These are phyloP conservation scores for Silurus meridionalis DNA, from an alignment of 2,113 vertebrate genomes.

Conservation along the genomic window DNA sequence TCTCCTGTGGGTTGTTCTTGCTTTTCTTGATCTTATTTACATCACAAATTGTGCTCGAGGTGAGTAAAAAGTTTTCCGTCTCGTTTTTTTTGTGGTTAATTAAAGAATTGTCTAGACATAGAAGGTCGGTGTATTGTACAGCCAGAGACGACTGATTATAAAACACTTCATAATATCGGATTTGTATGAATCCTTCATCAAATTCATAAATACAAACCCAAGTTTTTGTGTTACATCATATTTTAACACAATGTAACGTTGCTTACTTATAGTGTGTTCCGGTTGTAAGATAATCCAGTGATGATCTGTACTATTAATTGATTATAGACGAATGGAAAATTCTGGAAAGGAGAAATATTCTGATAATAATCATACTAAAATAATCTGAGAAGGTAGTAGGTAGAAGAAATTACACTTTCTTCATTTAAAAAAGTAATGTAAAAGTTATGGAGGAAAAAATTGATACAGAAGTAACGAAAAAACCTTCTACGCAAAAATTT, in stretches of 20 bases:
- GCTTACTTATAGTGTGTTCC: not conserved
- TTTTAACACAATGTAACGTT: not conserved
- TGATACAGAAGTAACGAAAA: not conserved
- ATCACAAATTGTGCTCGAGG: constrained; percentile 44
- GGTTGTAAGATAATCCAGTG: not conserved
- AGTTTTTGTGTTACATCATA: not conserved
- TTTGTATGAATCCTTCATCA: not conserved
- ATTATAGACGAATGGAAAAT: not conserved
- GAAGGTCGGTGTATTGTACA: not conserved
- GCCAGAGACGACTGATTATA: not conserved
- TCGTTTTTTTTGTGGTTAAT: too few species aligned
- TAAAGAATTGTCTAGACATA: too few species aligned
- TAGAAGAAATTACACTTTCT: not conserved
- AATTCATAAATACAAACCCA: not conserved
- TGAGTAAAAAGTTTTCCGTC: constrained; percentile 23
- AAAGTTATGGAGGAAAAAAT: too few species aligned
- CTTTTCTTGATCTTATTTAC: constrained; percentile 42
- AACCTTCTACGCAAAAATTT: too few species aligned
- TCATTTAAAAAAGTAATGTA: not conserved
- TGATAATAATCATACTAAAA: not conserved
- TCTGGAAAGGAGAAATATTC: not conserved
- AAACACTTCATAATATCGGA: not conserved
- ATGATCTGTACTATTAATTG: not conserved
- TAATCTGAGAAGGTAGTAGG: not conserved
- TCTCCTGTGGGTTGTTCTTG: constrained; percentile 47